Evolutionary conservation across 2,797 vertebrate species (phyloP).

Genomic region (Mallotus villosus): DNA sequence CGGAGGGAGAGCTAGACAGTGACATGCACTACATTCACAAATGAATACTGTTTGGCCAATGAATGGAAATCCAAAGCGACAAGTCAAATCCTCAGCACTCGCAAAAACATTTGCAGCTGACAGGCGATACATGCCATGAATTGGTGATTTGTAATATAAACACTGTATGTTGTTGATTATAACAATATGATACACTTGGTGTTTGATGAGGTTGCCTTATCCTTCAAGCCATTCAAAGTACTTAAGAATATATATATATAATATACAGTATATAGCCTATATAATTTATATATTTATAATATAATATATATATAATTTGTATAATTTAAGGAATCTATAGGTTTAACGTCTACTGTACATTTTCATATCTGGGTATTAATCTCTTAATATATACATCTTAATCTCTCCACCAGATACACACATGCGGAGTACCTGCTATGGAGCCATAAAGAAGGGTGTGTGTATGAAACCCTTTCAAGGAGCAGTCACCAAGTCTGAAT

Average conservation of each 20-base stretch:
- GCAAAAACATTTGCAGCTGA: neutral
- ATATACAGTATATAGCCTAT: too few species aligned
- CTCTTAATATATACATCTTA: too few species aligned
- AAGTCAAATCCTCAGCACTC: neutral
- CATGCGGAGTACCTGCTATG: conserved; percentile 79
- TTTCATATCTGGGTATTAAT: too few species aligned
- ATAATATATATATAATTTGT: too few species aligned
- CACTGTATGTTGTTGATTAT: neutral
- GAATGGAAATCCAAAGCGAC: neutral
- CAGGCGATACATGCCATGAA: neutral
- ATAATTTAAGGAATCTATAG: too few species aligned
- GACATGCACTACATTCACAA: neutral
- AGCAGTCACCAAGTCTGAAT: conserved; percentile 78
- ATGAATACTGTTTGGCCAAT: neutral
- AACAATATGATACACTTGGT: neutral
- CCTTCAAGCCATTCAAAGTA: neutral
- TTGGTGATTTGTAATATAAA: neutral
- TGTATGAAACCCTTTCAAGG: conserved; percentile 73
- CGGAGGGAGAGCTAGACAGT: neutral
- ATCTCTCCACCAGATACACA: conserved; percentile 70
- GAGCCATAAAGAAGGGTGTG: conserved; percentile 67
- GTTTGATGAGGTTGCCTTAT: neutral
- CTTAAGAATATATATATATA: neutral
- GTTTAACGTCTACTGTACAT: too few species aligned
- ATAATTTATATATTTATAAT: too few species aligned